phyloP scores from a whole-genome alignment of 2,113 vertebrate genomes.

The Xiphophorus maculatus region DNA sequence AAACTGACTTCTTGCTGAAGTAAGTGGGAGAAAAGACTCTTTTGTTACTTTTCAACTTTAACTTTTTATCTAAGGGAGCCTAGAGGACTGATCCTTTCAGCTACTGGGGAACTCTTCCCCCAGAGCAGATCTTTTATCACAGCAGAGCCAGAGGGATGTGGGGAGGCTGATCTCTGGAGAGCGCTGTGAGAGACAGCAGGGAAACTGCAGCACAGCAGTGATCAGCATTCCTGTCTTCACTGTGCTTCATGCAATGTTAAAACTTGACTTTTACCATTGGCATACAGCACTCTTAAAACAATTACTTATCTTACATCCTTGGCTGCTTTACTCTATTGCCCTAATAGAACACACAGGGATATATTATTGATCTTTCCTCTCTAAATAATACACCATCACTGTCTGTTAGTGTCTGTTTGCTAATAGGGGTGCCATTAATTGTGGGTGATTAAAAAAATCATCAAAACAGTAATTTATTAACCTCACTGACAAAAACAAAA shows the following conservation, averaged over 20 bases:
- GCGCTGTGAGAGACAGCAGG: conserved; percentile 24
- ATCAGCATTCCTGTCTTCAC: conserved; percentile 4
- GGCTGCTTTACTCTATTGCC: background rate
- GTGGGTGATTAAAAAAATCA: too few relatives aligned
- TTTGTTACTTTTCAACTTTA: conserved; percentile 21
- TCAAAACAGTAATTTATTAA: too few relatives aligned
- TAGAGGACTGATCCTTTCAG: conserved; percentile 52
- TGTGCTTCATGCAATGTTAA: conserved; percentile 10
- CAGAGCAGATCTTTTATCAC: conserved; percentile 52
- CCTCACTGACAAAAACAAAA: too few relatives aligned
- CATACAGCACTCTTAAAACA: background rate
- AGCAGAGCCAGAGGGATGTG: conserved; percentile 22
- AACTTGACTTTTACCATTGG: conserved; percentile 5
- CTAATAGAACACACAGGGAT: background rate
- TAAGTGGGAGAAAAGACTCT: conserved; percentile 20
- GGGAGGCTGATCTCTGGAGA: conserved; percentile 27
- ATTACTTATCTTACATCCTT: background rate
- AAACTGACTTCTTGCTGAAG: conserved; percentile 19
- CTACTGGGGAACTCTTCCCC: conserved; percentile 28
- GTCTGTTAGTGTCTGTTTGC: background rate
- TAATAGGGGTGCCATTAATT: too few relatives aligned
- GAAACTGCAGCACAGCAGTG: conserved; percentile 26
- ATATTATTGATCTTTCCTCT: background rate
- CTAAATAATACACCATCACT: too few relatives aligned
- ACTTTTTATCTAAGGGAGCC: conserved; percentile 28